Percentiles rank a stretch among this genome's conserved stretches.
Evolutionary conservation across 2,797 vertebrate species (phyloP).

Genomic region (Ctenosaura bakeri): DNA sequence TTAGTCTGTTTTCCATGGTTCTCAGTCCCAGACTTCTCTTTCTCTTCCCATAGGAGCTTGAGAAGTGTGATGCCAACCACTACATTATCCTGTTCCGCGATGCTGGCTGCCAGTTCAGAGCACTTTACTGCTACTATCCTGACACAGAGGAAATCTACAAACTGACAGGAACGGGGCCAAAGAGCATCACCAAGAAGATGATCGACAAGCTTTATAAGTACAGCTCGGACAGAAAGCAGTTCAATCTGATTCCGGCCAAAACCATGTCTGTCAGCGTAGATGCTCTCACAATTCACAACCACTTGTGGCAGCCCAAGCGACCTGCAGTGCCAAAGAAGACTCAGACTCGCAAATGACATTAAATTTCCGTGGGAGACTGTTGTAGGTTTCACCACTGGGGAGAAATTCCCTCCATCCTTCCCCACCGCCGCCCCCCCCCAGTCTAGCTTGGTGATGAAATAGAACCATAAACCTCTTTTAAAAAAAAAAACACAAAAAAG

Average conservation of each 20-base stretch:
- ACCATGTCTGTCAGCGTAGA: conserved; percentile 98
- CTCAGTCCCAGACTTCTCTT: neutral
- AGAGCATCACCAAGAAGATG: conserved; percentile 97
- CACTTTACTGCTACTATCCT: conserved; percentile 94
- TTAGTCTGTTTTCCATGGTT: too few species aligned
- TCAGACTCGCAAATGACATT: conserved; percentile 86
- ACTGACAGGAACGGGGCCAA: conserved; percentile 94
- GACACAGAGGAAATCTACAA: conserved; percentile 96
- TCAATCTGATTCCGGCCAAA: conserved; percentile 95
- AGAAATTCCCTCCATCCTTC: conserved; percentile 52
- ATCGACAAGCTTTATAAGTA: conserved; percentile 98
- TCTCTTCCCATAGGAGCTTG: conserved; percentile 60
- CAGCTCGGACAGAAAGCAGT: conserved; percentile 97
- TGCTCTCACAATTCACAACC: conserved; percentile 95
- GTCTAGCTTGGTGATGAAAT: conserved; percentile 65
- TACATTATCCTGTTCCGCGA: conserved; percentile 98
- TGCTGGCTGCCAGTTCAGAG: conserved; percentile 95
- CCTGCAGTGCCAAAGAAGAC: conserved; percentile 91
- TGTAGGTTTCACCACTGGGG: conserved; percentile 66
- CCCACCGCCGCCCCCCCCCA: neutral
- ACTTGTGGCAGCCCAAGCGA: conserved; percentile 96
- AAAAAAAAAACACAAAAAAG: neutral
- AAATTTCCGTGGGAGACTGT: conserved; percentile 30
- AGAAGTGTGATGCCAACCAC: conserved; percentile 97
- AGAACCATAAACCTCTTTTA: conserved; percentile 63